Percentiles rank a stretch among this genome's conserved stretches.
phyloP scores from a whole-genome alignment of 2,113 vertebrate genomes.

The Miniopterus natalensis region DNA sequence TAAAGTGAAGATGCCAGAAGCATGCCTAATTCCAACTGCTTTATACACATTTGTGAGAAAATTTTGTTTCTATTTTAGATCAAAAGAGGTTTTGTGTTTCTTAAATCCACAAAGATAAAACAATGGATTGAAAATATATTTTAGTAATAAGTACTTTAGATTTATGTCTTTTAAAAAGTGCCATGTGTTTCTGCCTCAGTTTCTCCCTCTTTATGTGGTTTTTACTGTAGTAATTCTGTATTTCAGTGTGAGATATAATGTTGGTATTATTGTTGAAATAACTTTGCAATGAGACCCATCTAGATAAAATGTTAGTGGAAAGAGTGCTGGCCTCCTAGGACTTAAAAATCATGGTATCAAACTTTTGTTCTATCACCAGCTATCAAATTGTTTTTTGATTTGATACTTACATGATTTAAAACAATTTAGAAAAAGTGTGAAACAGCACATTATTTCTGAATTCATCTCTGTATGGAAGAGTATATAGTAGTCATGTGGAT shows the following conservation, averaged over 20 bases:
- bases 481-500: not conserved
- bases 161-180: not conserved
- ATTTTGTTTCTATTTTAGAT: not conserved
- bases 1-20: slow-evolving; percentile 77
- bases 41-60: slow-evolving; percentile 62
- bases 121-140: not conserved
- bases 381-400: not conserved
- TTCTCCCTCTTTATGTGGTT: not conserved
- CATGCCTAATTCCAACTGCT: slow-evolving; percentile 67
- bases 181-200: not conserved
- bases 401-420: not conserved
- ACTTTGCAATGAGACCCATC: not conserved
- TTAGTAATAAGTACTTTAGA: slow-evolving; percentile 3
- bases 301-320: not conserved
- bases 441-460: not conserved
- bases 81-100: slow-evolving; percentile 29
- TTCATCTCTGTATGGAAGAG: not conserved
- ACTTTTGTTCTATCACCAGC: not conserved
- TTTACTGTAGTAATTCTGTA: not conserved
- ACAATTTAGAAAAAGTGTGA: not conserved
- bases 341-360: not conserved
- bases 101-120: slow-evolving; percentile 36
- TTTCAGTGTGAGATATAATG: not conserved
- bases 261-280: not conserved
- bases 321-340: not conserved